Percentiles rank a stretch among this genome's conserved stretches.
Evolutionary conservation across 2,888 invertebrate species (phyloP).

Genomic region (Hydroisotoma schaefferi): DNA sequence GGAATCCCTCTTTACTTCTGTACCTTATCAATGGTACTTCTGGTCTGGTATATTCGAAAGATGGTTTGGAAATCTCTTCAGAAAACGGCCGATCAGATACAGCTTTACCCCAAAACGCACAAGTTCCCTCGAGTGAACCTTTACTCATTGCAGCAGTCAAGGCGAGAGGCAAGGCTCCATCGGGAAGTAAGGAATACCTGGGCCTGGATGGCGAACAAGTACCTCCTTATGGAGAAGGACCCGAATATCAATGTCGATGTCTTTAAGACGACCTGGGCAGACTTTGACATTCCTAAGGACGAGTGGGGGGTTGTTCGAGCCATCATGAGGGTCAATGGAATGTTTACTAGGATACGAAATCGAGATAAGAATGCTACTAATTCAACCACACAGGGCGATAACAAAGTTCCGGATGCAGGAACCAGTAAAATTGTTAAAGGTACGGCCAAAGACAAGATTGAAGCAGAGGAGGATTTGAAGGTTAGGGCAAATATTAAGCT

Average conservation of each 20-base stretch:
- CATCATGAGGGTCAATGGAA: slow-evolving; percentile 4
- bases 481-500: too few relatives aligned
- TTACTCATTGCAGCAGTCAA: slow-evolving; percentile 23
- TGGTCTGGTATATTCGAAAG: not conserved
- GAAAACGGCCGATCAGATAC: not conserved
- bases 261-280: slow-evolving; percentile 15
- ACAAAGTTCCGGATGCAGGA: too few relatives aligned
- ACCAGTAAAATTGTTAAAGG: too few relatives aligned
- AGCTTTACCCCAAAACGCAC: slow-evolving; percentile 6
- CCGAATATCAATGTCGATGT: slow-evolving; percentile 21
- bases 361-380: not conserved
- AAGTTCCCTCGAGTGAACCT: slow-evolving; percentile 17
- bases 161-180: slow-evolving; percentile 3
- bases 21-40: not conserved
- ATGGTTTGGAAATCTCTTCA: not conserved
- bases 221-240: slow-evolving; percentile 20
- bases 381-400: too few relatives aligned
- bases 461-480: too few relatives aligned
- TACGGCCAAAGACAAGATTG: too few relatives aligned
- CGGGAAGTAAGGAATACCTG: slow-evolving; percentile 21
- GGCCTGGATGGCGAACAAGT: slow-evolving; percentile 30
- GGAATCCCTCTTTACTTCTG: slow-evolving; percentile 6
- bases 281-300: slow-evolving; percentile 21
- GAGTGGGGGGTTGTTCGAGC: slow-evolving; percentile 19
- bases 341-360: not conserved